Percentiles rank a stretch among this genome's conserved stretches.
These are phyloP conservation scores for Drosophila infuscata DNA, from an alignment of 2,888 invertebrate species.

Conservation along the genomic window DNA sequence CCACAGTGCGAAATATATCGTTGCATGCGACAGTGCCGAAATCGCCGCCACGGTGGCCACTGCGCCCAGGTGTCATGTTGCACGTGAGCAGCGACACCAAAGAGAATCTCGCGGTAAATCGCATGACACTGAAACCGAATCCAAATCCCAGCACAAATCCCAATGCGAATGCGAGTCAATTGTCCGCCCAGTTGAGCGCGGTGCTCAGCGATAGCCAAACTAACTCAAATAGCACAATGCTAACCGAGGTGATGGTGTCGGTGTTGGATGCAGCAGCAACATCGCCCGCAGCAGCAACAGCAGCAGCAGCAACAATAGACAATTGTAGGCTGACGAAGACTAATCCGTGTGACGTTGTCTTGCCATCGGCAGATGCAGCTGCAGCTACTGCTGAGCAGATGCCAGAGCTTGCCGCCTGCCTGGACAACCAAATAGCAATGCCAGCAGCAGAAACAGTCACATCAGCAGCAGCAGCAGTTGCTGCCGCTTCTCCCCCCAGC, in stretches of 20 bases:
- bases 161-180: slow-evolving; percentile 49
- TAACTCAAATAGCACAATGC: slow-evolving; percentile 66
- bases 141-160: slow-evolving; percentile 36
- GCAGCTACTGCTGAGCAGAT: slow-evolving; percentile 16
- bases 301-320: slow-evolving; percentile 15
- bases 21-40: slow-evolving; percentile 78
- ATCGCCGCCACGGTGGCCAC: slow-evolving; percentile 90
- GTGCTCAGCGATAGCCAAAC: slow-evolving; percentile 62
- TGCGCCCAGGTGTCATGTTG: slow-evolving; percentile 94
- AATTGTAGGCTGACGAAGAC: slow-evolving; percentile 26
- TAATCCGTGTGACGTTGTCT: slow-evolving; percentile 54
- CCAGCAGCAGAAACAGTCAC: slow-evolving; percentile 4
- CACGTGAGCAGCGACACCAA: slow-evolving; percentile 91
- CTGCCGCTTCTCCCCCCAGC: slow-evolving; percentile 11
- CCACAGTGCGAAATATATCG: slow-evolving; percentile 44
- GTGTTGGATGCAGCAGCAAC: slow-evolving; percentile 28
- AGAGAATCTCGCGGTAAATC: slow-evolving; percentile 88
- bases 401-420: slow-evolving; percentile 32
- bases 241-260: slow-evolving; percentile 62
- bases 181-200: slow-evolving; percentile 68
- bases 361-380: slow-evolving; percentile 59
- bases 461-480: slow-evolving; percentile 14
- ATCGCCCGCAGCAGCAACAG: slow-evolving; percentile 2
- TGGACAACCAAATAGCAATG: slow-evolving; percentile 28
- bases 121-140: slow-evolving; percentile 78